Base-by-base conservation (phyloP, 2,888 invertebrate species). In the Gari tellinella region DNA sequence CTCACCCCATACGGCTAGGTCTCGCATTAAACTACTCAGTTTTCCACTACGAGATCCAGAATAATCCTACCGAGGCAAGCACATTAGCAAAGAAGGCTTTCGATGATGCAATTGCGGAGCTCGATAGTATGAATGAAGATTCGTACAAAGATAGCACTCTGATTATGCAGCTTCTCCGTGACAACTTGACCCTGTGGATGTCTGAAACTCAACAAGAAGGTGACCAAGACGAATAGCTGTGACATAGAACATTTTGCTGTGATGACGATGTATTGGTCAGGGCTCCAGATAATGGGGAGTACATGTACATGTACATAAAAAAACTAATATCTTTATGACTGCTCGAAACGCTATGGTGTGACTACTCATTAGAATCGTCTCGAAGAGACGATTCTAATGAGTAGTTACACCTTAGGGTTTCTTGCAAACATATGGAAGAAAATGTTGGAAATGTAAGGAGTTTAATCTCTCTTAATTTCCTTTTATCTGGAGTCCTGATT, bases 81-180 rank as follows among this genome's bases (percentile, higher is more conserved):
- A 97, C 97, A 94, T 95, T 99, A 94, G 99, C 99, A 91, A 99
- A 99, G 95, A 97, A 98, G 98, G 99, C 99, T 88, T 99, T 99
- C 94, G 99, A 99, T 94, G 99, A 99, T 93, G 99, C 99, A 94
- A 99, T 99, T 94, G 98, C 99, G 90, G 98, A 99, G 94, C 94
- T 99, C 94, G 99, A 99, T 94, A 98, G 98, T 92, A 94, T 99
- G 93, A 99, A 98, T 93, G 99, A 99, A 94, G 99, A 99, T 94
- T 98, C 98, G 92, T 99, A 99, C 95, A 99, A 99, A 95, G 99
- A 99, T 95, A 98, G 98, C 92, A 99, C 99, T 92, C 95, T 99
- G 93, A 99, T 99, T 94, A 99, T 99, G 99, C 99, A 99, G 95
- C 95, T 99, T 94, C 95, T 99, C 64, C 85, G 93, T 79, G 94